Evolutionary conservation across 92 coral and sea anemone species (phyloP).

Genomic region (Bergia puertoricense): DNA sequence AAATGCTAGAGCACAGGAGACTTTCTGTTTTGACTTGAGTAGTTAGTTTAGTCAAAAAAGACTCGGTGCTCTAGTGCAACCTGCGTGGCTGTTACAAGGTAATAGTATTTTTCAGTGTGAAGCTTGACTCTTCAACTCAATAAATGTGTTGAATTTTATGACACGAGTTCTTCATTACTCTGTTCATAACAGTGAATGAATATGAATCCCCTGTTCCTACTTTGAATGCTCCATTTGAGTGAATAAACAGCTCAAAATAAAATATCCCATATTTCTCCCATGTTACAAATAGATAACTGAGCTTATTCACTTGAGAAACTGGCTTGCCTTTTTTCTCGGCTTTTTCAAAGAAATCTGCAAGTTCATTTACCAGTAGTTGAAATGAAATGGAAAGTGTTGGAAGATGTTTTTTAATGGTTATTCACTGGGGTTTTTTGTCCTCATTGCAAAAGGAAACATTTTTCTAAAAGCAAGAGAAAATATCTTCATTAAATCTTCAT

Average conservation of each 20-base stretch:
- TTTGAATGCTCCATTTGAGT: not conserved
- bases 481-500: no score
- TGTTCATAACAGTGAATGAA: not conserved
- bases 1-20: slow-evolving; percentile 41
- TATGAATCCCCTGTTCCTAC: not conserved
- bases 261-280: not conserved
- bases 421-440: no score
- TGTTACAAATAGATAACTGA: no score
- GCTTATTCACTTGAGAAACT: no score
- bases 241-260: not conserved
- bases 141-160: slow-evolving; percentile 29
- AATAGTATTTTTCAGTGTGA: slow-evolving; percentile 24
- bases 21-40: slow-evolving; percentile 16
- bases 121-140: slow-evolving; percentile 23
- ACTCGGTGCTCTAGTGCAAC: slow-evolving; percentile 44
- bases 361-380: no score
- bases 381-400: no score
- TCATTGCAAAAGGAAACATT: no score
- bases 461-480: no score
- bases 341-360: no score
- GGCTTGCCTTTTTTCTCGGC: no score
- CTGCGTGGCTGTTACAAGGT: slow-evolving; percentile 37
- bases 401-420: no score
- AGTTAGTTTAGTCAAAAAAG: slow-evolving; percentile 18
- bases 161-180: slow-evolving; percentile 28